Base-by-base conservation (phyloP, 2,797 vertebrate species). In the Coregonus ussuriensis region DNA sequence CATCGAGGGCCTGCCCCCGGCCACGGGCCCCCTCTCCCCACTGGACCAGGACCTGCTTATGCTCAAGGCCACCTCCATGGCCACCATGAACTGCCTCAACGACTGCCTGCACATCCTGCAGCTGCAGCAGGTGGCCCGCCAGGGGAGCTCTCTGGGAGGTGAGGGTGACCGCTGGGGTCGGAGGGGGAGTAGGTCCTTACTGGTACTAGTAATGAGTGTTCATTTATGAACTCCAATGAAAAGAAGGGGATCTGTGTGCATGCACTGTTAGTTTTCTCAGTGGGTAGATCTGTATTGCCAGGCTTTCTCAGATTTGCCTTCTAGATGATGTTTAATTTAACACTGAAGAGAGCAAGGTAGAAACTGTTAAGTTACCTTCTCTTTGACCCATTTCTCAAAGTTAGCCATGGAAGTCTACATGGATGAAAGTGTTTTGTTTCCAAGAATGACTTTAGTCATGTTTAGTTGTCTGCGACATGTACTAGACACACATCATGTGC, bases 51-150 rank as follows among this genome's bases (percentile, higher is more conserved):
- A 21, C 21, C 21, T 21, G 21, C 21, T 21, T 21, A 21, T 21
- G 21, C 21, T 21, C 21, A 21, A 21, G 21, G 21, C 21, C 21
- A 21, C 21, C 21, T 21, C 98, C 69, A 96, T 97, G 96, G 98
- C 98, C 85, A 99, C 98, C 74, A 97, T 99, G 96, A 97, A 95
- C 93, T 99, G 98, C 91, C 95, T 99, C 86, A 96, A 95, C 65
- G 98, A 99, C 91, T 99, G 98, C 89, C 96, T 99, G 89, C 96
- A 98, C 84, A 99, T 99, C 89, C 95, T 99, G 56, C 97, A 99
- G 89, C 92, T 99, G 83, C 98, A 99, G 84, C 97, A 99, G 82
- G 91, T 96, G 47, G 96, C 97, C 70, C 93, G 96, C 1, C 97
- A 97, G 94, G 75, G n/a, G n/a, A 88, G 94, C 78, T 93, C 95